Conservation (phyloP, 2,888 invertebrate genomes). For the Protodeltote pygarga region DNA sequence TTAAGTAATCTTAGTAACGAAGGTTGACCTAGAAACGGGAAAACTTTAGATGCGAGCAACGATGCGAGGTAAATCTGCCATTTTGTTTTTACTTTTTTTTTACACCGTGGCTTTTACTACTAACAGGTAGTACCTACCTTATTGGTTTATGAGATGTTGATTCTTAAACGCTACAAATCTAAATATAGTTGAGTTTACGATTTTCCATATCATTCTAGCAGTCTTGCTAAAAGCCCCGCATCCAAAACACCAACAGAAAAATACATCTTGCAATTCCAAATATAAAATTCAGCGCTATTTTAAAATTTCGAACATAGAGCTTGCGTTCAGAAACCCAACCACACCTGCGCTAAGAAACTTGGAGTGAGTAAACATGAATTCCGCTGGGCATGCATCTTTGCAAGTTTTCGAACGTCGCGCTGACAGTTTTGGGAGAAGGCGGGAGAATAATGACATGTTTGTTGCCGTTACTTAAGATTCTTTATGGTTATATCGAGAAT, state of each 20-base stretch:
- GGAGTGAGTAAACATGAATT: conserved; percentile 59
- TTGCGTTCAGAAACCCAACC: conserved; percentile 23
- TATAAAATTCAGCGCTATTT: conserved; percentile 12
- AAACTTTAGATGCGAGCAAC: neutral
- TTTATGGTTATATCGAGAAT: conserved; percentile 51
- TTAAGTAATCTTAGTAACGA: conserved; percentile 2
- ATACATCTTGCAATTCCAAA: neutral
- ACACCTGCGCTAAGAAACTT: conserved; percentile 47
- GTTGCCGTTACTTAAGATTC: conserved; percentile 51
- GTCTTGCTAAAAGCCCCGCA: too few relatives aligned
- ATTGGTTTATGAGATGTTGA: too few relatives aligned
- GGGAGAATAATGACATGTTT: conserved; percentile 58
- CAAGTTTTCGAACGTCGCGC: conserved; percentile 50
- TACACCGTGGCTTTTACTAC: too few relatives aligned
- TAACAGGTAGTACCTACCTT: too few relatives aligned
- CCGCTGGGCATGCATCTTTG: conserved; percentile 57
- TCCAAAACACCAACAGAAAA: too few relatives aligned
- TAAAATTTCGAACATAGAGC: conserved; percentile 36
- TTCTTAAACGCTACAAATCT: too few relatives aligned
- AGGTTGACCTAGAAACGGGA: conserved; percentile 6
- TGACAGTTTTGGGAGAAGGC: conserved; percentile 57
- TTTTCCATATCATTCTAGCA: neutral
- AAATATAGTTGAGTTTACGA: too few relatives aligned
- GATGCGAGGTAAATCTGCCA: too few relatives aligned
- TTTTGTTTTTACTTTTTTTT: too few relatives aligned